These are phyloP conservation scores for Manis javanica DNA, from an alignment of 2,797 vertebrate genomes.

Conservation along the genomic window DNA sequence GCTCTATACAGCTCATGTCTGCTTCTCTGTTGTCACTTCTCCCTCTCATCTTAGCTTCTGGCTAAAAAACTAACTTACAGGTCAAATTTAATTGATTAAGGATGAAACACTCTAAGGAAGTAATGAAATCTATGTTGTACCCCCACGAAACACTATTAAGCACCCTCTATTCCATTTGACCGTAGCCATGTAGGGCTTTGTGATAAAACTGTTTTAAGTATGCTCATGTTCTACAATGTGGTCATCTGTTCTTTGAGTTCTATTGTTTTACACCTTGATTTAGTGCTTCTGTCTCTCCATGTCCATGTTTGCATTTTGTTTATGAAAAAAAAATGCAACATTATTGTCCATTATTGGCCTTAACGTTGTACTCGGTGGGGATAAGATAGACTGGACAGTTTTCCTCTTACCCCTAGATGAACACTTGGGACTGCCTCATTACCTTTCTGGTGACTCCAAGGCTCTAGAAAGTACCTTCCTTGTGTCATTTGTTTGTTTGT, in stretches of 20 bases:
- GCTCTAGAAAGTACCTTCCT: neutral
- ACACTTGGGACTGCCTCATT: neutral
- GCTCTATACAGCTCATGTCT: neutral
- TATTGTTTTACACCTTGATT: neutral
- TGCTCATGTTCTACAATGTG: neutral
- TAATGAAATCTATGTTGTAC: neutral
- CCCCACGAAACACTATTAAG: neutral
- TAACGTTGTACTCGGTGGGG: neutral
- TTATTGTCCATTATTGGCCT: neutral
- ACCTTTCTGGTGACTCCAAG: neutral
- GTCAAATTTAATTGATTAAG: conserved; percentile 47
- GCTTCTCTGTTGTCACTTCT: neutral
- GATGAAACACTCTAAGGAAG: neutral
- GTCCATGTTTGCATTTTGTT: neutral
- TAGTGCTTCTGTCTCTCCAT: neutral
- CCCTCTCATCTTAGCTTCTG: conserved; percentile 28
- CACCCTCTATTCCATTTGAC: neutral
- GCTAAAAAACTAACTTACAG: conserved; percentile 43
- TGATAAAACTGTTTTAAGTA: neutral
- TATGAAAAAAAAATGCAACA: neutral
- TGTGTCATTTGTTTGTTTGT: no score
- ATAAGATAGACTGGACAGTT: neutral
- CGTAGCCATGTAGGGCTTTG: neutral
- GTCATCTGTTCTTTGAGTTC: neutral
- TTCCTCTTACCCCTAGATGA: neutral